Percentiles rank a stretch among this genome's conserved stretches.
Conservation (phyloP, 2,113 vertebrate species). For the Epinephelus cyanopodus region DNA sequence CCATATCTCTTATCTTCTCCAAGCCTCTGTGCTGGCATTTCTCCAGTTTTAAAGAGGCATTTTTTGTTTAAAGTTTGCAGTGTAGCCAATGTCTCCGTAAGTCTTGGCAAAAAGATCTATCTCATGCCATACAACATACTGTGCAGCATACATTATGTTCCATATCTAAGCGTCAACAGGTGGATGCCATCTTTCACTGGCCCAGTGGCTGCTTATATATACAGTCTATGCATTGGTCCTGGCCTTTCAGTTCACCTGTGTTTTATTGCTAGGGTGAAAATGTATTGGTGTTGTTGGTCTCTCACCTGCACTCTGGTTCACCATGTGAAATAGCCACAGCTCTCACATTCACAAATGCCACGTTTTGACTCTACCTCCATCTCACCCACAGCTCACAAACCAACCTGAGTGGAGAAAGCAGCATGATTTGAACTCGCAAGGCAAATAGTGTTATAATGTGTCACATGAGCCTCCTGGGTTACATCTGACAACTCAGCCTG, state of each 20-base stretch:
- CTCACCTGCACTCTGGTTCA: background rate
- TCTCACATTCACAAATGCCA: slow-evolving; percentile 9
- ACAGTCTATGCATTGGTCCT: too few relatives aligned
- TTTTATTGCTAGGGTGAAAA: too few relatives aligned
- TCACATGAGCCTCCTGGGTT: background rate
- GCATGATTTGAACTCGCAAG: background rate
- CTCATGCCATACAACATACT: background rate
- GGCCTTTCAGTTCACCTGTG: background rate
- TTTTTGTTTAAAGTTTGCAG: background rate
- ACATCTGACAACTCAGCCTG: background rate
- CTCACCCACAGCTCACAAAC: background rate
- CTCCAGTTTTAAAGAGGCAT: too few relatives aligned
- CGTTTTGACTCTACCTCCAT: too few relatives aligned
- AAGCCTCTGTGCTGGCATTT: too few relatives aligned
- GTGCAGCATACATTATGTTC: background rate
- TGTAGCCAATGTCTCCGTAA: background rate
- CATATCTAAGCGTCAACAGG: background rate
- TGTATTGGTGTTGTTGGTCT: background rate
- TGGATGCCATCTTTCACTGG: background rate
- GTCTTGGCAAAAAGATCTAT: background rate
- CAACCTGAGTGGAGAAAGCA: background rate
- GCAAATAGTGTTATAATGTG: background rate
- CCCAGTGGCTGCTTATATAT: background rate
- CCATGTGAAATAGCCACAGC: background rate
- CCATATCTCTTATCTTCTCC: too few relatives aligned